Evolutionary conservation across 2,888 invertebrate genomes (phyloP).

Genomic region (Syritta pipiens): DNA sequence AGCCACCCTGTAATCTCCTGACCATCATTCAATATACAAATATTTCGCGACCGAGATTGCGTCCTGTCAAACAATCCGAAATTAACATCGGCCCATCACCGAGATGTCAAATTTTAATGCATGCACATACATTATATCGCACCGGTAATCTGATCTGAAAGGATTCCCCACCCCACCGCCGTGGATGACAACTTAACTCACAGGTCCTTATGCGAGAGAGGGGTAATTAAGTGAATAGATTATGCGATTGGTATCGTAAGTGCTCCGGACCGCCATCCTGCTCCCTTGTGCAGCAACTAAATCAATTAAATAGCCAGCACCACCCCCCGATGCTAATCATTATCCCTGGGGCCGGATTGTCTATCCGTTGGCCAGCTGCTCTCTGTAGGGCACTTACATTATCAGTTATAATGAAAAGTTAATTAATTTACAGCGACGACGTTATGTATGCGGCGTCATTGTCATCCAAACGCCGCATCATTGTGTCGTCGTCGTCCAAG

Average conservation of each 20-base stretch:
- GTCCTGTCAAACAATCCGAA: conserved; percentile 24
- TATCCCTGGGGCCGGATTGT: conserved; percentile 1
- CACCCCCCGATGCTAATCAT: conserved; percentile 44
- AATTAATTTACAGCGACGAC: too few species aligned
- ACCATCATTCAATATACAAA: conserved; percentile 34
- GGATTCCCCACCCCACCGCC: too few species aligned
- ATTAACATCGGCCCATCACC: conserved; percentile 41
- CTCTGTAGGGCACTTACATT: conserved; percentile 30
- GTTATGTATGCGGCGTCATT: too few species aligned
- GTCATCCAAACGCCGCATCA: too few species aligned
- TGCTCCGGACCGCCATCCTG: not conserved
- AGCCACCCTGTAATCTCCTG: conserved; percentile 1
- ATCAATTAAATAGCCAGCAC: conserved; percentile 65
- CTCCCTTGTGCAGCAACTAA: conserved; percentile 30
- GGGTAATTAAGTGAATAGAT: conserved; percentile 61
- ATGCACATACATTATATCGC: conserved; percentile 9
- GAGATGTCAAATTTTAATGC: conserved; percentile 42
- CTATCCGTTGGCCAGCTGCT: conserved; percentile 7
- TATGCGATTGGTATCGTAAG: conserved; percentile 49
- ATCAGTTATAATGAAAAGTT: conserved; percentile 62
- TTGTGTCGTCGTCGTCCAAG: too few species aligned
- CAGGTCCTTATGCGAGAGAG: conserved; percentile 21
- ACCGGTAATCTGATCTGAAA: conserved; percentile 34
- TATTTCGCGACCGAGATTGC: conserved; percentile 18
- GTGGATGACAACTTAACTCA: conserved; percentile 26